Base-by-base conservation (phyloP, 2,888 invertebrate species). In the Meghimatium bilineatum region DNA sequence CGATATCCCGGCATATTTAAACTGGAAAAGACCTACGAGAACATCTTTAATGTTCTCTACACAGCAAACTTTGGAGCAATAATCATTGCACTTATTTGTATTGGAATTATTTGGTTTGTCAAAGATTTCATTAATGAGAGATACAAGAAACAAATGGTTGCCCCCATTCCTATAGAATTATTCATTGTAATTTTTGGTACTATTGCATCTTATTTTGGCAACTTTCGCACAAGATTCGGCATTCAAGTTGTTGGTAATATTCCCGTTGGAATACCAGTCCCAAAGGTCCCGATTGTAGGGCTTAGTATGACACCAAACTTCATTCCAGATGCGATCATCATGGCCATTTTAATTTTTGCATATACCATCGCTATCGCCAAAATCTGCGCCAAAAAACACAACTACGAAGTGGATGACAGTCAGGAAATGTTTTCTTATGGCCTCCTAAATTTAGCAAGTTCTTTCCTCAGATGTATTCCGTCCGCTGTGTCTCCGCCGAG, bases 401-500 rank as follows among this genome's bases (percentile, higher is more conserved):
- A 93, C 87, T 94, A 94, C 85, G 91, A 92, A 80, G 90, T 86
- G 49, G 84, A 86, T 75, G 92, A 93, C 84, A 93, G 93, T 85
- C 91, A 93, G 88, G 94, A 94, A 88, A 89, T 94, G 87, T 89
- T 94, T 36, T 94, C 94, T 1, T 92, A 93, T 81, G 94, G 94
- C 0, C 86, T 93, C 86, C 91, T 92, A 86, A 93, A 94, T 88
- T 88, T 91, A 6, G 86, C 92, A 8, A 89, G 92, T 34, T 89
- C 94, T 0, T 94, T 94, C 89, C 92, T 94, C 82, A 90, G 91
- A 38, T 93, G 94, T 80, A 94, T 94, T 85, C 93, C 93, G 10
- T 93, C 93, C 8, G 93, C 94, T 63, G 93, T 93, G 26, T 94
- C 94, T 3, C 93, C 93, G 34, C 93, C 93, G 0, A 82, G 93